phyloP scores from a whole-genome alignment of 1,140 invertebrate species.

The Drosophila kanapiae region DNA sequence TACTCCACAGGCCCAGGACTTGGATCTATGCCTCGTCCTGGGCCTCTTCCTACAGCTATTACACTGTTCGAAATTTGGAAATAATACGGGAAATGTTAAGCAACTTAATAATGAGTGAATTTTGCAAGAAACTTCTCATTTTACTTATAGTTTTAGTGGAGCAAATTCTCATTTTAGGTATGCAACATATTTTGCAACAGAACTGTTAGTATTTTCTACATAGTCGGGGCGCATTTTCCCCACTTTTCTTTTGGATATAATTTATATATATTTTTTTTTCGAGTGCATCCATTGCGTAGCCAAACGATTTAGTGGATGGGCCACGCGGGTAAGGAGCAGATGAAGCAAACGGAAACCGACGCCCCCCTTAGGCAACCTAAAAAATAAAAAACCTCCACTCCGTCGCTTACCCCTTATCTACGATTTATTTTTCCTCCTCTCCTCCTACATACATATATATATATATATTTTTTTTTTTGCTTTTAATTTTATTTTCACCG shows the following conservation, averaged over 20 bases:
- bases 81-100: not conserved
- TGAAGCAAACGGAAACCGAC: constrained; percentile 15
- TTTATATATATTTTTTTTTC: not conserved
- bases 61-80: not conserved
- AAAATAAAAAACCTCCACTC: not conserved
- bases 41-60: constrained; percentile 11
- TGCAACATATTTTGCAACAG: too few species aligned
- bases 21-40: constrained; percentile 31
- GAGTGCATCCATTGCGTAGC: constrained; percentile 49
- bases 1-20: constrained; percentile 1
- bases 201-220: not conserved
- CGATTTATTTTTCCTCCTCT: constrained; percentile 17
- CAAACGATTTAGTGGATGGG: constrained; percentile 56
- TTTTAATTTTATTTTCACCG: constrained; percentile 55
- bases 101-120: too few species aligned
- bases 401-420: not conserved
- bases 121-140: too few species aligned
- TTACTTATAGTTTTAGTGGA: too few species aligned
- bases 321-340: constrained; percentile 51
- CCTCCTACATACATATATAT: not conserved
- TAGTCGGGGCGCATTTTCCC: not conserved
- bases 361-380: constrained; percentile 34
- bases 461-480: not conserved
- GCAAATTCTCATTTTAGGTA: not conserved
- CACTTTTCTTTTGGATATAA: not conserved